Percentiles rank a stretch among this genome's conserved stretches.
phyloP scores from a whole-genome alignment of 1,140 invertebrate genomes.

The Dendroctonus valens region DNA sequence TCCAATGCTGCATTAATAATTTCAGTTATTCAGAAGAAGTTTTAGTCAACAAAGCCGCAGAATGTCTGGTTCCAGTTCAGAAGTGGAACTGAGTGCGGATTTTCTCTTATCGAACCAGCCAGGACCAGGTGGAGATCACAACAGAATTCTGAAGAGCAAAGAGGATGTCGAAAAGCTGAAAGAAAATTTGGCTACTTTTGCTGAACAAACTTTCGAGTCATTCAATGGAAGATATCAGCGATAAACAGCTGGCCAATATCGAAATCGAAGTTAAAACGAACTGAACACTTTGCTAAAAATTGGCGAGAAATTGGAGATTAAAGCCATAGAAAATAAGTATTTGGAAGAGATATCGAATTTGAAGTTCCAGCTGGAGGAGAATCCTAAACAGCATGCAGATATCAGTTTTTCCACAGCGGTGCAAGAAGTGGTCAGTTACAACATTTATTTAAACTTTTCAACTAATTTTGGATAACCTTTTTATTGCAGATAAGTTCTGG shows the following conservation, averaged over 20 bases:
- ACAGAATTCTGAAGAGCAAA: slow-evolving; percentile 32
- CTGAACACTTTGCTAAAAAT: slow-evolving; percentile 39
- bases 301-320: slow-evolving; percentile 46
- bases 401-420: slow-evolving; percentile 50
- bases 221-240: slow-evolving; percentile 34
- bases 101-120: slow-evolving; percentile 27
- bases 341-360: slow-evolving; percentile 53
- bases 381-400: slow-evolving; percentile 46
- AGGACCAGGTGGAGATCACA: slow-evolving; percentile 38
- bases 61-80: slow-evolving; percentile 53
- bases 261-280: slow-evolving; percentile 38
- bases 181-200: slow-evolving; percentile 32
- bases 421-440: slow-evolving; percentile 55
- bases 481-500: slow-evolving; percentile 43
- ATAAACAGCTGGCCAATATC: slow-evolving; percentile 37
- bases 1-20: slow-evolving; percentile 14
- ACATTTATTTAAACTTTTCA: background rate
- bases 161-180: slow-evolving; percentile 36
- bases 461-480: slow-evolving; percentile 3
- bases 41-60: slow-evolving; percentile 66
- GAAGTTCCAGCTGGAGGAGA: slow-evolving; percentile 53
- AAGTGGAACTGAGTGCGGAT: slow-evolving; percentile 39
- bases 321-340: slow-evolving; percentile 52
- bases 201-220: slow-evolving; percentile 30
- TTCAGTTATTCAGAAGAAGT: slow-evolving; percentile 65